A percentile compares a stretch with the other conserved stretches of the same genome.
These are phyloP conservation scores for Pterostichus madidus DNA, from an alignment of 2,888 invertebrate genomes.

Conservation along the genomic window DNA sequence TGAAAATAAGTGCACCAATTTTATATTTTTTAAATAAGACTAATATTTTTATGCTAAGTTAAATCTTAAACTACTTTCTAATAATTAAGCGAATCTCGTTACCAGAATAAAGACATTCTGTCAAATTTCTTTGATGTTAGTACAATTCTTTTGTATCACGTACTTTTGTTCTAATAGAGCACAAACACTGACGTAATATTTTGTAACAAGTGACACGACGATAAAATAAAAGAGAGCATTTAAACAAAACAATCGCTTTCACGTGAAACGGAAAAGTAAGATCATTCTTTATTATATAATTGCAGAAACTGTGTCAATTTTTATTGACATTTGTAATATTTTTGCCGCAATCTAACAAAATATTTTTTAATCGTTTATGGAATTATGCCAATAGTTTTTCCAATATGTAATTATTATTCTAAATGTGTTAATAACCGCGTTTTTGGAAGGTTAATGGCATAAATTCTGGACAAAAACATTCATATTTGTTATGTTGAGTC, in stretches of 20 bases:
- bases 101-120: background rate
- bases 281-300: conserved; percentile 33
- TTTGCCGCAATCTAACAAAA: conserved; percentile 3
- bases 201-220: conserved; percentile 16
- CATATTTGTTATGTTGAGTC: conserved; percentile 52
- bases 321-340: conserved; percentile 23
- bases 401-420: conserved; percentile 12
- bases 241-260: conserved; percentile 42
- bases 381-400: background rate
- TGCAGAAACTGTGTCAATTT: conserved; percentile 20
- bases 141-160: conserved; percentile 37
- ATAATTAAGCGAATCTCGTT: conserved; percentile 4
- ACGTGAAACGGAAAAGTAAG: conserved; percentile 36
- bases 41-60: background rate
- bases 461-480: conserved; percentile 5
- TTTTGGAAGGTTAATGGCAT: conserved; percentile 43
- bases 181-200: conserved; percentile 20
- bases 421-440: conserved; percentile 38
- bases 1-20: no score
- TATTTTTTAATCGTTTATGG: background rate
- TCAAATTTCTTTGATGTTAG: conserved; percentile 28
- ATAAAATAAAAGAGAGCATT: conserved; percentile 51
- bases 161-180: background rate
- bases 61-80: background rate
- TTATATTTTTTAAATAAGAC: no score